Evolutionary conservation across 2,797 vertebrate genomes (phyloP), one percentile per base, ranked within the genome.

Genomic region (Typhlichthys subterraneus): DNA sequence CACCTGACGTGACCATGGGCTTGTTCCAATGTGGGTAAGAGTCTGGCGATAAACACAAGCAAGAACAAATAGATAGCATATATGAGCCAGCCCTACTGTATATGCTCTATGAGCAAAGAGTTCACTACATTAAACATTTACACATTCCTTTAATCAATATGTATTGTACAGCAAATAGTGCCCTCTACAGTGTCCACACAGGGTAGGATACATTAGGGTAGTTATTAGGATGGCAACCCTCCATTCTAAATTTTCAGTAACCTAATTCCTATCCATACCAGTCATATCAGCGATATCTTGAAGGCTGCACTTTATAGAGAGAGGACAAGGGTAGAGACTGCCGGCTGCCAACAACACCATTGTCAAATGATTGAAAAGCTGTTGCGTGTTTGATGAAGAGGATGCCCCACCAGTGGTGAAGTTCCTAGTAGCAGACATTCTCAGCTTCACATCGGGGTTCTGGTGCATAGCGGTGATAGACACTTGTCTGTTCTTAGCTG

Each of bases 391-490:
- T n/a, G 7, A 12, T n/a, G 12, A n/a, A 12, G 56, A 5, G 46
- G 1, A 4, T 5, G 12, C 4, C 59, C 12, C 54, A 61, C 88
- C 91, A 52, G 95, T 95, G 7, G 95, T 96, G 73, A 95, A 95
- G 82, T 92, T 94, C 81, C 76, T 88, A 15, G 88, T 95, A 0
- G 92, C 77, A 2, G 96, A 97, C 95, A 98, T 98, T 77, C 94
- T 94, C 0, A 90, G 83, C 38, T 76, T 85, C 45, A 84, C 53
- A 0, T 97, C 92, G 0, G 94, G 83, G 33, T 96, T 88, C 83
- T 98, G 95, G 80, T 97, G 96, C 46, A 98, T 85, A 23, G 89
- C 73, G 0, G 92, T 92, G 9, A 97, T 66, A 0, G 83, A 75
- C 0, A 3, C 90, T 72, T 97, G 96, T 45, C 93, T 91, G 82